phyloP scores from a whole-genome alignment of 2,888 invertebrate species.

The Pheosia tremula region DNA sequence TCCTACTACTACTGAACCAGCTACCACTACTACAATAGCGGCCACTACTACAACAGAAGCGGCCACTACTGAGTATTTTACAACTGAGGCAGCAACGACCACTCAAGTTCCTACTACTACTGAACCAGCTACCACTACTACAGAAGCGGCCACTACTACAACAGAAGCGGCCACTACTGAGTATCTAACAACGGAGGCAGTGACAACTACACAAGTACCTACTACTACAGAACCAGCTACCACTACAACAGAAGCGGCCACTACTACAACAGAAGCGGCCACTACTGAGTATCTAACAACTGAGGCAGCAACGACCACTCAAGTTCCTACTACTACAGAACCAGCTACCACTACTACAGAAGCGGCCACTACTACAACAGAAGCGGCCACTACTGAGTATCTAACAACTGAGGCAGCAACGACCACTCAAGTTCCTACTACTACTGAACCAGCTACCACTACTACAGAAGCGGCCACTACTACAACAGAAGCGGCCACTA shows the following conservation, averaged over 20 bases:
- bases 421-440: conserved; percentile 5
- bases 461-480: conserved; percentile 11
- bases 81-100: conserved; percentile 3
- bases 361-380: conserved; percentile 7
- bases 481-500: background rate
- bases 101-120: conserved; percentile 5
- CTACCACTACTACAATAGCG: conserved; percentile 8
- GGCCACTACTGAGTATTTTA: background rate
- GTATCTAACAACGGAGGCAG: background rate
- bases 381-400: conserved; percentile 8
- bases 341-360: conserved; percentile 8
- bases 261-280: background rate
- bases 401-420: too few relatives aligned
- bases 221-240: background rate
- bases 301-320: conserved; percentile 1
- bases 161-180: background rate
- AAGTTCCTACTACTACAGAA: conserved; percentile 2
- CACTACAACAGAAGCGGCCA: conserved; percentile 2
- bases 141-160: conserved; percentile 1
- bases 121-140: conserved; percentile 1
- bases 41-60: conserved; percentile 11
- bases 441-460: background rate
- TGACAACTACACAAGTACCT: background rate
- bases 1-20: conserved; percentile 10
- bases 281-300: conserved; percentile 7